Base-by-base conservation (phyloP, 2,888 invertebrate species). In the Calameuta idolon region DNA sequence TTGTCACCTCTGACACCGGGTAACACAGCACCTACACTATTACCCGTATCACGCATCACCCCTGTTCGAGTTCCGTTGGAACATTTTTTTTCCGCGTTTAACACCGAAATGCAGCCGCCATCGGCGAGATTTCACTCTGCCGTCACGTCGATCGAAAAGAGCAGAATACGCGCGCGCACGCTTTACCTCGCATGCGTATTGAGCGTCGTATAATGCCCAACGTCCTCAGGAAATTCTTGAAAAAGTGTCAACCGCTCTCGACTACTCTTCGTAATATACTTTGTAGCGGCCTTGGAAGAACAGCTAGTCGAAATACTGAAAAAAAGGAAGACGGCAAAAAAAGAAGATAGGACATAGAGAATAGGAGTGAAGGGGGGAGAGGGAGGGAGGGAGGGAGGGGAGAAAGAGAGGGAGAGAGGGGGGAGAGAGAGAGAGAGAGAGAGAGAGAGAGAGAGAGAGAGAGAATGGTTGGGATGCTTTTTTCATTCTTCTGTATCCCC, bases 81-180 rank as follows among this genome's bases (percentile, higher is more conserved):
- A 40, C 15, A 40, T 75, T 69, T 75, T 69, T 75, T 75, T 69
- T 69, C 69, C 31, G 33, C 69, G 77, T 79, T 80, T 81, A 80
- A 79, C 77, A 81, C 80, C 80, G 80, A 77, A 78, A 80, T 81
- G 81, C 84, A 83, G 85, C 83, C 86, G 85, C 85, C 88, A 85
- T 85, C 87, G 86, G 86, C 85, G 87, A 85, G 84, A 86, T 86
- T 85, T 84, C 83, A 84, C 86, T 85, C 85, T 83, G 85, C 83
- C 86, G 87, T 86, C 87, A 86, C 88, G 90, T 90, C 91, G 91
- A 91, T 91, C 90, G 91, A 91, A 90, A 90, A 89, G 90, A 86
- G 88, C 85, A 79, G 79, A 79, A 84, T 83, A 83, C 87, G 85
- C 87, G 87, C 88, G 88, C 88, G 84, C 86, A 85, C 85, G 83